Evolutionary conservation across 2,797 vertebrate genomes (phyloP).

Genomic region (Clarias fuscus): DNA sequence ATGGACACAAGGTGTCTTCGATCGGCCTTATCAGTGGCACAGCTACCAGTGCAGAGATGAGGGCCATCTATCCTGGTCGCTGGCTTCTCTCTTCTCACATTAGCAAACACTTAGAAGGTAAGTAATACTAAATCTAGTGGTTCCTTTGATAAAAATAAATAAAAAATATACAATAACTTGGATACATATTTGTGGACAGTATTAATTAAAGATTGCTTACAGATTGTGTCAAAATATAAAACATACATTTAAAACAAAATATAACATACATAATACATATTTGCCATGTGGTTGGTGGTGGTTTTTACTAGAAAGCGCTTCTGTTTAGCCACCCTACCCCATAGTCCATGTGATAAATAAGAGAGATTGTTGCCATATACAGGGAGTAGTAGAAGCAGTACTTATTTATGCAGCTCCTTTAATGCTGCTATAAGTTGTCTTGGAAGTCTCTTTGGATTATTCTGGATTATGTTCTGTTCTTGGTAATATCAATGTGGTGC

Average conservation of each 20-base stretch:
- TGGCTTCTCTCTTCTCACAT: constrained; percentile 88
- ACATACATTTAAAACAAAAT: background rate
- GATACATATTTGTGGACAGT: background rate
- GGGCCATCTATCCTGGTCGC: constrained; percentile 77
- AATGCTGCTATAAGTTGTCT: background rate
- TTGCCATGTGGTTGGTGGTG: background rate
- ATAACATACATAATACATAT: background rate
- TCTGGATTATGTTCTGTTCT: background rate
- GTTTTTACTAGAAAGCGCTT: background rate
- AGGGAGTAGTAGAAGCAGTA: background rate
- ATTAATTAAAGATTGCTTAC: too few species aligned
- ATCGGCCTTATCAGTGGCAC: constrained; percentile 84
- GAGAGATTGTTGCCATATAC: background rate
- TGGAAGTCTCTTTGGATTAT: background rate
- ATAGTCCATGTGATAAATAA: background rate
- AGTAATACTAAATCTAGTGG: constrained; percentile 43
- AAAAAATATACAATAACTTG: background rate
- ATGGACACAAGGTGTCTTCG: constrained; percentile 79
- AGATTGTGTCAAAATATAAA: background rate
- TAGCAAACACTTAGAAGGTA: constrained; percentile 86
- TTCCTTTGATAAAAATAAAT: background rate
- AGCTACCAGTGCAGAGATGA: constrained; percentile 81
- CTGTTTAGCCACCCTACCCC: background rate
- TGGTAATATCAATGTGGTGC: background rate
- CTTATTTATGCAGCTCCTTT: background rate